A percentile compares a stretch with the other conserved stretches of the same genome.
phyloP scores from a whole-genome alignment of 2,888 invertebrate genomes.

The Hirtodrosophila duncani region DNA sequence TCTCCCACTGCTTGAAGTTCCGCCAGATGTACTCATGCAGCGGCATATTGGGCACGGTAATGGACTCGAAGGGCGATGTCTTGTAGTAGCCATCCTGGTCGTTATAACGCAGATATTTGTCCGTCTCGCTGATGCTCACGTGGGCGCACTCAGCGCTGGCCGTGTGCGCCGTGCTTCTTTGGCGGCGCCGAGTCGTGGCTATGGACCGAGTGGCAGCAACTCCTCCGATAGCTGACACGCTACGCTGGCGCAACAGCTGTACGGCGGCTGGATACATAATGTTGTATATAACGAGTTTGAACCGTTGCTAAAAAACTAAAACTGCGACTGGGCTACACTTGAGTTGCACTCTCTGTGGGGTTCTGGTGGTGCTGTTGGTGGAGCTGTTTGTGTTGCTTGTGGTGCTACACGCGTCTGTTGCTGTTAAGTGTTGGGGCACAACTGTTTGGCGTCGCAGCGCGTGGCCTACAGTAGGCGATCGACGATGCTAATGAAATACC shows the following conservation, averaged over 20 bases:
- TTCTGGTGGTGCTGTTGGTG: neutral
- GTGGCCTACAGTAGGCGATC: constrained; percentile 14
- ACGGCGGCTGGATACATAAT: constrained; percentile 58
- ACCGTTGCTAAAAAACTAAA: neutral
- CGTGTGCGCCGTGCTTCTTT: constrained; percentile 54
- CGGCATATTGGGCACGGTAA: constrained; percentile 79
- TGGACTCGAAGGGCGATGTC: constrained; percentile 79
- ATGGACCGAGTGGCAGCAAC: constrained; percentile 35
- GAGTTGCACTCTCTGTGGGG: neutral
- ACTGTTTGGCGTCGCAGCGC: constrained; percentile 52
- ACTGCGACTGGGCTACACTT: constrained; percentile 1
- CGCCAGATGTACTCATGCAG: constrained; percentile 83
- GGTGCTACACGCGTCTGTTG: constrained; percentile 35
- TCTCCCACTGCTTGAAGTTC: constrained; percentile 82
- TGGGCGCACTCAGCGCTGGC: constrained; percentile 63
- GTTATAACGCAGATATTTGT: constrained; percentile 69
- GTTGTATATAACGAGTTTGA: neutral
- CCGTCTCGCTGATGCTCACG: constrained; percentile 59
- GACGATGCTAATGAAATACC: constrained; percentile 36
- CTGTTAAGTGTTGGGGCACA: constrained; percentile 57
- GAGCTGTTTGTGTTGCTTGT: constrained; percentile 13
- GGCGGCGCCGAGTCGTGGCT: constrained; percentile 53
- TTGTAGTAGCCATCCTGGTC: constrained; percentile 74
- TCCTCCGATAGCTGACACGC: constrained; percentile 24
- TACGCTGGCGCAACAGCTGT: constrained; percentile 55